Percentiles rank a stretch among this genome's conserved stretches.
phyloP scores from a whole-genome alignment of 2,797 vertebrate species.

The Petrocephalus sullivani region DNA sequence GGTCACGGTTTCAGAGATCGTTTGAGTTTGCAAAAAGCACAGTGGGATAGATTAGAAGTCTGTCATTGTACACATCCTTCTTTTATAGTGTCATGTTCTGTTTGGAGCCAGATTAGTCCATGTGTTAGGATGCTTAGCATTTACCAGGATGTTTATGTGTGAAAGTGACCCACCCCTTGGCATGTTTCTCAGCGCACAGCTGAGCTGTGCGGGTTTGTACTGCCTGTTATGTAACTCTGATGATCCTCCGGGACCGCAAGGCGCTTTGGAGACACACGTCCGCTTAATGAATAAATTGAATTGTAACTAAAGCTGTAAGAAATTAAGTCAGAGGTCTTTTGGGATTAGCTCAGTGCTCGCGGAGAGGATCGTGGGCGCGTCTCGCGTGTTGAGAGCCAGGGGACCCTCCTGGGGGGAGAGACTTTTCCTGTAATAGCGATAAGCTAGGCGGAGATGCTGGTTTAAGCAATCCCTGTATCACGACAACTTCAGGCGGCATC shows the following conservation, averaged over 20 bases:
- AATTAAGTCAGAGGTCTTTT: not conserved
- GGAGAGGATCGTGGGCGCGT: not conserved
- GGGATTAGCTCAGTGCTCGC: not conserved
- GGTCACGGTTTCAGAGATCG: not conserved
- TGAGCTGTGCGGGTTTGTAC: not conserved
- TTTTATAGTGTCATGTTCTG: not conserved
- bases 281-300: not conserved
- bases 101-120: not conserved
- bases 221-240: not conserved
- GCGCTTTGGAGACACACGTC: not conserved
- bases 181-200: not conserved
- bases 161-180: not conserved
- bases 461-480: not conserved
- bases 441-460: not conserved
- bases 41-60: not conserved
- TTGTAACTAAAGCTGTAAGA: not conserved
- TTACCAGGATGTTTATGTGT: not conserved
- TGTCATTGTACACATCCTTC: not conserved
- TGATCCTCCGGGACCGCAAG: not conserved
- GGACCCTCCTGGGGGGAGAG: not conserved
- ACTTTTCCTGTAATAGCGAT: not conserved
- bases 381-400: not conserved
- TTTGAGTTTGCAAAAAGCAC: not conserved
- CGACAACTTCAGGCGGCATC: not conserved
- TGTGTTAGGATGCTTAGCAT: not conserved